Base-by-base conservation (phyloP, 2,888 invertebrate species). In the Rutpela maculata region DNA sequence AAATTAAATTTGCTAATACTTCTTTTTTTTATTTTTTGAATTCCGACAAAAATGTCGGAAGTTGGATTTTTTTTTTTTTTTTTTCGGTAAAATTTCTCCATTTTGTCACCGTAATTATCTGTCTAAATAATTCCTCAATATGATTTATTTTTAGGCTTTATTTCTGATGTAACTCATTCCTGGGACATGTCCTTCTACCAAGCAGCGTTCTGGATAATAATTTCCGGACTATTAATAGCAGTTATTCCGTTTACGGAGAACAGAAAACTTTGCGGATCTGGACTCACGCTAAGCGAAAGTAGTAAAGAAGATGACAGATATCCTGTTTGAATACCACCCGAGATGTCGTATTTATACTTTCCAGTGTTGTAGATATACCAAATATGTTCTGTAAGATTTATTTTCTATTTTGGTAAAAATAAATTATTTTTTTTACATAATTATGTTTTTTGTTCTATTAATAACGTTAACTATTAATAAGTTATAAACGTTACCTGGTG, bases 161-260 rank as follows among this genome's bases (percentile, higher is more conserved):
- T 93, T 85, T 93, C 92, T 87, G 95, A 96, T 86, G 86, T 92
- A 18, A 59, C 77, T 1, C 91, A 92, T 1, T 90, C 91, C 43
- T 97, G 96, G 95, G 94, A 95, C 83, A 91, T 94, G 78, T 94
- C 96, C 0, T 97, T 97, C 90, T 94, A 95, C 88, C 92, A 95
- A 81, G 95, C 96, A 59, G 97, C 96, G 19, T 90, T 95, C 69
- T 96, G 96, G 93, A 96, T 97, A 72, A 92, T 95, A 22, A 89
- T 97, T 17, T 94, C 97, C 57, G 97, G 97, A 26, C 81, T 95
- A 0, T 89, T 95, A 0, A 92, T 95, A n/a, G 92, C 91, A 0
- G 89, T 94, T 3, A 94, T 95, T 81, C 94, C 94, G 0, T 93
- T 90, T 84, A 94, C 94, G 10, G 92, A 91, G 84, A 94, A 94